Conservation (phyloP, 2,888 invertebrate species). For the Drosophila limbata region DNA sequence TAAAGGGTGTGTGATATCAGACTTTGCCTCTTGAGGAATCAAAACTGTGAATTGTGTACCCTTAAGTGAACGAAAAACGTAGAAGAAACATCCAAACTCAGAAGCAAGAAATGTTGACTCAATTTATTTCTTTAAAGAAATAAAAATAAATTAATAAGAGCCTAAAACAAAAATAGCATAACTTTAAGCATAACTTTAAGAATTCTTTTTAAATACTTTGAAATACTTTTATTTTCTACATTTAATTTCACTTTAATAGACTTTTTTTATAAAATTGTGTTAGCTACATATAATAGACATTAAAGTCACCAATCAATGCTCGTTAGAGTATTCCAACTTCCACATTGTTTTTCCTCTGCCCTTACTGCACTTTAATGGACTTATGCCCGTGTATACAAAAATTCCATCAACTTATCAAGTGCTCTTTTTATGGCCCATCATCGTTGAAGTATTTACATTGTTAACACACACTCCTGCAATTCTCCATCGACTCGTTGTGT, state of each 20-base stretch:
- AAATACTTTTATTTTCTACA: neutral
- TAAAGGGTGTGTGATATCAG: conserved; percentile 10
- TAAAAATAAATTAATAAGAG: too few relatives aligned
- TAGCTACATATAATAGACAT: neutral
- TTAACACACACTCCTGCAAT: conserved; percentile 5
- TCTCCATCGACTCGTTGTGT: neutral
- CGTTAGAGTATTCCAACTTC: neutral
- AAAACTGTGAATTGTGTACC: too few relatives aligned
- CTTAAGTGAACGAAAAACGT: too few relatives aligned
- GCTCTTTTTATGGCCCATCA: neutral
- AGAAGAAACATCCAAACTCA: too few relatives aligned
- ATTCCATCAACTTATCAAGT: conserved; percentile 5
- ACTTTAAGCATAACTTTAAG: too few relatives aligned
- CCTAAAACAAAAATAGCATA: too few relatives aligned
- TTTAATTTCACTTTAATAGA: neutral
- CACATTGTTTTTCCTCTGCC: neutral
- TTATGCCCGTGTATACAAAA: neutral
- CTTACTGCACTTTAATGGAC: conserved; percentile 23
- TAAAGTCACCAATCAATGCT: neutral
- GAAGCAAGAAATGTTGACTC: too few relatives aligned
- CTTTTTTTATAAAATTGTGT: neutral
- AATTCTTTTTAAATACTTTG: too few relatives aligned
- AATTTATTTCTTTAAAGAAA: too few relatives aligned
- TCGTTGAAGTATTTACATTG: conserved; percentile 21
- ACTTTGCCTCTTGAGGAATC: neutral